phyloP scores from a whole-genome alignment of 92 coral and sea anemone species.

The Paragorgia papillata region DNA sequence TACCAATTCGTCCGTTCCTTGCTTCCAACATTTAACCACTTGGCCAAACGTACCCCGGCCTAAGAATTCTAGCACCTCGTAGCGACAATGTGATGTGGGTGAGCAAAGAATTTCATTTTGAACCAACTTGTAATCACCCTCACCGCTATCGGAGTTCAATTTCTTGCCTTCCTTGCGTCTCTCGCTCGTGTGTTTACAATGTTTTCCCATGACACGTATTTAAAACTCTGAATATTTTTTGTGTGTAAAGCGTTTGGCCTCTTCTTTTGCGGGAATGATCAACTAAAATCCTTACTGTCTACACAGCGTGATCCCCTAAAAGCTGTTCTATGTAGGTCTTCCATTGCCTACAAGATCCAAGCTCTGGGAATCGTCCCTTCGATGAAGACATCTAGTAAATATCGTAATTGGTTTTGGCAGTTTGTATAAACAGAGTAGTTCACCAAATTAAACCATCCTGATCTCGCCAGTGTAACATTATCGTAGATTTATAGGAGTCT shows the following conservation, averaged over 20 bases:
- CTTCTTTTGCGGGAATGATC: background rate
- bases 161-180: constrained; percentile 67
- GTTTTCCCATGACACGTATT: constrained; percentile 56
- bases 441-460: background rate
- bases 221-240: background rate
- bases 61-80: constrained; percentile 91
- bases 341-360: background rate
- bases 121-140: constrained; percentile 95
- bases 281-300: background rate
- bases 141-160: constrained; percentile 73
- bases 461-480: background rate
- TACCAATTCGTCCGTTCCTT: constrained; percentile 90
- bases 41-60: constrained; percentile 99
- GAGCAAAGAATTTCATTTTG: constrained; percentile 87
- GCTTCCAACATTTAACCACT: constrained; percentile 98
- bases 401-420: too few species aligned
- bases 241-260: background rate
- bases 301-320: background rate
- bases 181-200: constrained; percentile 63
- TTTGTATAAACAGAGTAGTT: too few species aligned
- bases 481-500: too few species aligned
- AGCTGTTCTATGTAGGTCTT: background rate
- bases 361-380: background rate
- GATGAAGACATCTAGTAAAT: background rate
- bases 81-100: constrained; percentile 76